Conservation (phyloP, 2,797 vertebrate species). For the Kryptolebias ocellatus region DNA sequence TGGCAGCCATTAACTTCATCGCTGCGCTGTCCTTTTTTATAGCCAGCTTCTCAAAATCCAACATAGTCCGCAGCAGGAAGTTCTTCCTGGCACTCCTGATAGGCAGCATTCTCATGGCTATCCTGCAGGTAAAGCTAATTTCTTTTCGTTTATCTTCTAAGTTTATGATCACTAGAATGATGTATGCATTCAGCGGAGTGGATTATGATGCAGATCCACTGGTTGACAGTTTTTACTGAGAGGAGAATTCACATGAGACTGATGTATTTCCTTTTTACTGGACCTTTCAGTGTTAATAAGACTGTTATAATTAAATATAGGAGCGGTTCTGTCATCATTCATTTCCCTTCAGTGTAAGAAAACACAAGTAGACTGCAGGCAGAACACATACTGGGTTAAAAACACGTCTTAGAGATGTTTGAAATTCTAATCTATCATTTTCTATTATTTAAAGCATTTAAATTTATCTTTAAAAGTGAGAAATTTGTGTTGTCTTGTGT, state of each 20-base stretch:
- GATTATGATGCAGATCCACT: neutral
- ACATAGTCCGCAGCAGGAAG: constrained; percentile 73
- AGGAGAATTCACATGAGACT: too few species aligned
- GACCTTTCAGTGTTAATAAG: too few species aligned
- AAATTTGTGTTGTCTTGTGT: neutral
- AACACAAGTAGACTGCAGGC: too few species aligned
- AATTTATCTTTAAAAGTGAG: neutral
- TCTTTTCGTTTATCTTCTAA: neutral
- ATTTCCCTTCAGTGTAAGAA: too few species aligned
- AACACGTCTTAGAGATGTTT: too few species aligned
- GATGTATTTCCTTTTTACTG: too few species aligned
- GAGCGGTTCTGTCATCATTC: too few species aligned
- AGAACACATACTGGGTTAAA: too few species aligned
- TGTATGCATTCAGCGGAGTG: neutral
- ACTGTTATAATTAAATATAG: too few species aligned
- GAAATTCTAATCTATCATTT: too few species aligned
- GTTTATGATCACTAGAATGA: neutral
- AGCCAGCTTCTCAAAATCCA: constrained; percentile 80
- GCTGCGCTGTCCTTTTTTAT: constrained; percentile 82
- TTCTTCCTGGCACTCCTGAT: constrained; percentile 86
- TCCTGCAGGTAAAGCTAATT: constrained; percentile 71
- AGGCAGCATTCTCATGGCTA: constrained; percentile 74
- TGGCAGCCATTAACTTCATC: constrained; percentile 88
- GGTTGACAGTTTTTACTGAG: neutral
- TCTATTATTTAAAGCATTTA: too few species aligned